phyloP scores from a whole-genome alignment of 2,113 vertebrate genomes.

The Spea multiplicata region DNA sequence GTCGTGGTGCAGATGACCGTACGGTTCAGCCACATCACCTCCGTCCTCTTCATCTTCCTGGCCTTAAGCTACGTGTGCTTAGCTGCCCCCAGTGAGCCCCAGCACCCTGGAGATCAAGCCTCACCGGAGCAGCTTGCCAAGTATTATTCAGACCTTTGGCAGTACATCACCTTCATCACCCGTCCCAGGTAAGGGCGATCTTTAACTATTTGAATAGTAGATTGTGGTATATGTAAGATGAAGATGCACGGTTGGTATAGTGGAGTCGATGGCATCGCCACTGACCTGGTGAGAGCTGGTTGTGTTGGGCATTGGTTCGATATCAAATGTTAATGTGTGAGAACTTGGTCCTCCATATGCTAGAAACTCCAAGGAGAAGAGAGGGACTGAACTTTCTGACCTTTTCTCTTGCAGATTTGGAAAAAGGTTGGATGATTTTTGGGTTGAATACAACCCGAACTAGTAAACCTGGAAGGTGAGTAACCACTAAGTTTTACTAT shows the following conservation, averaged over 20 bases:
- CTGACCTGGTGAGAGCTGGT: no score
- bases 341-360: no score
- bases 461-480: constrained; percentile 2
- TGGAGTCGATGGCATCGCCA: no score
- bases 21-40: background rate
- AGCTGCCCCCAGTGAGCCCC: constrained; percentile 11
- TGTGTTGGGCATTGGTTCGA: no score
- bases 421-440: constrained; percentile 27
- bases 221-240: background rate
- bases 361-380: no score
- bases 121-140: constrained; percentile 34
- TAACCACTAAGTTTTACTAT: background rate
- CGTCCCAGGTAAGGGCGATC: constrained; percentile 36
- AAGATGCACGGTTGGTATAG: no score
- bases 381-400: background rate
- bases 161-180: constrained; percentile 49
- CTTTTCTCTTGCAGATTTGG: constrained; percentile 19
- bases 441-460: constrained; percentile 12
- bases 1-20: constrained; percentile 21
- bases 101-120: constrained; percentile 39
- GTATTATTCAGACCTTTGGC: constrained; percentile 45
- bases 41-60: constrained; percentile 9
- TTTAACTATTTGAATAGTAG: background rate
- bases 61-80: constrained; percentile 13
- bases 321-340: no score